A percentile compares a stretch with the other conserved stretches of the same genome.
Evolutionary conservation across 2,888 invertebrate genomes (phyloP).

Genomic region (Labia minor): DNA sequence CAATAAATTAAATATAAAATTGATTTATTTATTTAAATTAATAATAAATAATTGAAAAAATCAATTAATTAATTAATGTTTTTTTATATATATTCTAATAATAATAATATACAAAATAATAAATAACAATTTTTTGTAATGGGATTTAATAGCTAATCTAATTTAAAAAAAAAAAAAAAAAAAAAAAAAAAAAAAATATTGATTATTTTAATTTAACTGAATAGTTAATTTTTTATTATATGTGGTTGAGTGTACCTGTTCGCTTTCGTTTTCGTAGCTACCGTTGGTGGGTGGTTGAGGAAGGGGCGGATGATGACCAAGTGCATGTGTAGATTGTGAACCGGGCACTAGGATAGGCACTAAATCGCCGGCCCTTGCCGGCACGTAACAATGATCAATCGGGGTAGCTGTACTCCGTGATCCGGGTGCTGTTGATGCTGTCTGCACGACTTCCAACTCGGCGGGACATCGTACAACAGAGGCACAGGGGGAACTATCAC

Average conservation of each 20-base stretch:
- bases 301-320: conserved; percentile 18
- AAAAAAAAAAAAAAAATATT: no score
- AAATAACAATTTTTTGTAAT: no score
- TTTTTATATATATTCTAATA: no score
- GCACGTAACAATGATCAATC: conserved; percentile 37
- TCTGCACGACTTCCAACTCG: conserved; percentile 29
- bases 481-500: conserved; percentile 28
- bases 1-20: no score
- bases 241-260: conserved; percentile 14
- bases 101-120: no score
- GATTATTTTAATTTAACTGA: no score
- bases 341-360: conserved; percentile 23
- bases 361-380: conserved; percentile 30
- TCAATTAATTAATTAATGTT: no score
- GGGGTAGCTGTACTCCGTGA: not conserved
- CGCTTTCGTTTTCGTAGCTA: not conserved
- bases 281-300: not conserved
- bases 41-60: no score
- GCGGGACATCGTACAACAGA: conserved; percentile 29
- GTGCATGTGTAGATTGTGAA: not conserved
- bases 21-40: no score
- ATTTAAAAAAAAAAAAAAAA: no score
- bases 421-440: conserved; percentile 25
- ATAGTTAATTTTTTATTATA: no score
- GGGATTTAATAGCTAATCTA: no score